phyloP scores from a whole-genome alignment of 53 echinoderm and acorn worm genomes.

The Arbacia lixula region DNA sequence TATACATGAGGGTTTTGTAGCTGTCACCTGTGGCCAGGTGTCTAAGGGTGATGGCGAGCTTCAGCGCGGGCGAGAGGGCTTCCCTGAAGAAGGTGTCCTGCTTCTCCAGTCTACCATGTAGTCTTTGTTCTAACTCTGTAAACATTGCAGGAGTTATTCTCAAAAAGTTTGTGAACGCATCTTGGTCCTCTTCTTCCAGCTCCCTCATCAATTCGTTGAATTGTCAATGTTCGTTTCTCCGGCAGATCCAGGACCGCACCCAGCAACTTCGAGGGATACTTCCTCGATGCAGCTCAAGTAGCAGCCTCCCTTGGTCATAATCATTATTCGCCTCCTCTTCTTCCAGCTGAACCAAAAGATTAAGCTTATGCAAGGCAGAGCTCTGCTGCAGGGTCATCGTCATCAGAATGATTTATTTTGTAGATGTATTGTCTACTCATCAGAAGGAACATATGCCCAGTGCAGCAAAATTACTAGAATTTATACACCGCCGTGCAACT shows the following conservation, averaged over 20 bases:
- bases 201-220: conserved; percentile 4
- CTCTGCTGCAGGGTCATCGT: conserved; percentile 5
- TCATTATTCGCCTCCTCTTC: conserved; percentile 11
- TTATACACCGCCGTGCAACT: neutral
- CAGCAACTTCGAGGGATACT: conserved; percentile 8
- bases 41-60: conserved; percentile 62
- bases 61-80: conserved; percentile 33
- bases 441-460: conserved; percentile 6
- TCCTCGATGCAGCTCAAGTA: conserved; percentile 15
- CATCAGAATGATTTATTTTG: neutral
- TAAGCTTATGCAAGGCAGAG: conserved; percentile 5
- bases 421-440: neutral
- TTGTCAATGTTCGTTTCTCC: conserved; percentile 8
- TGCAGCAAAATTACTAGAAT: neutral
- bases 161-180: conserved; percentile 1
- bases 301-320: conserved; percentile 26
- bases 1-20: conserved; percentile 53
- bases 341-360: conserved; percentile 8
- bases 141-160: conserved; percentile 13
- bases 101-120: conserved; percentile 22
- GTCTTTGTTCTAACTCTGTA: conserved; percentile 27
- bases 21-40: conserved; percentile 50
- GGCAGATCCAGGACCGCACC: conserved; percentile 15
- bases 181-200: conserved; percentile 15
- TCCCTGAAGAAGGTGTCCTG: conserved; percentile 30